Evolutionary conservation across 2,797 vertebrate genomes (phyloP).

Genomic region (Percopsis omiscomaycus): DNA sequence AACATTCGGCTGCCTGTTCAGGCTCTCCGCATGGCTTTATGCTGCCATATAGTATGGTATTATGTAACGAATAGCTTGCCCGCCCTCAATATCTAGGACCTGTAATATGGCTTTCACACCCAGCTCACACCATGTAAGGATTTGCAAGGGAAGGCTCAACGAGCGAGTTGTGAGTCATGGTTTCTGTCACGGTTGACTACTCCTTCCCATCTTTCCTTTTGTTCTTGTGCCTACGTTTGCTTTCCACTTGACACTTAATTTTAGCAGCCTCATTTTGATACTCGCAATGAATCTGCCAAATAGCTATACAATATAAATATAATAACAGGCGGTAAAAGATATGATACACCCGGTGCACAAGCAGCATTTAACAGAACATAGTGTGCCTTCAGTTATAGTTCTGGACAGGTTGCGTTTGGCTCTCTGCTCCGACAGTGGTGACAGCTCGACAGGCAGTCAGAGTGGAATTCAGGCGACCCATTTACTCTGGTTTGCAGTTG

Average conservation of each 20-base stretch:
- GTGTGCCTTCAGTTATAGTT: too few relatives aligned
- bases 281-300: neutral
- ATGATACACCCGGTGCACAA: too few relatives aligned
- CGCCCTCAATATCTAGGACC: conserved; percentile 44
- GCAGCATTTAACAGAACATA: too few relatives aligned
- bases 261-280: neutral
- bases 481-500: conserved; percentile 4
- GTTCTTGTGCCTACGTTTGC: neutral
- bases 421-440: conserved; percentile 9
- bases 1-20: neutral
- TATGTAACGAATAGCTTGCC: conserved; percentile 18
- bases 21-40: neutral
- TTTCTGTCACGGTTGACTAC: conserved; percentile 13
- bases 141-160: conserved; percentile 1
- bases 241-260: neutral
- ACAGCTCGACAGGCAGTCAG: neutral
- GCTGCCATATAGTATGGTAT: conserved; percentile 10
- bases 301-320: neutral
- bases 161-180: conserved; percentile 20
- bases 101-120: conserved; percentile 26
- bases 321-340: neutral
- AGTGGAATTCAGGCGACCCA: conserved; percentile 28
- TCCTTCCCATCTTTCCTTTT: neutral
- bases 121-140: neutral
- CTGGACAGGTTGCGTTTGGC: conserved; percentile 14